These are phyloP conservation scores for Mythimna albipuncta DNA, from an alignment of 2,888 invertebrate species.

Conservation along the genomic window DNA sequence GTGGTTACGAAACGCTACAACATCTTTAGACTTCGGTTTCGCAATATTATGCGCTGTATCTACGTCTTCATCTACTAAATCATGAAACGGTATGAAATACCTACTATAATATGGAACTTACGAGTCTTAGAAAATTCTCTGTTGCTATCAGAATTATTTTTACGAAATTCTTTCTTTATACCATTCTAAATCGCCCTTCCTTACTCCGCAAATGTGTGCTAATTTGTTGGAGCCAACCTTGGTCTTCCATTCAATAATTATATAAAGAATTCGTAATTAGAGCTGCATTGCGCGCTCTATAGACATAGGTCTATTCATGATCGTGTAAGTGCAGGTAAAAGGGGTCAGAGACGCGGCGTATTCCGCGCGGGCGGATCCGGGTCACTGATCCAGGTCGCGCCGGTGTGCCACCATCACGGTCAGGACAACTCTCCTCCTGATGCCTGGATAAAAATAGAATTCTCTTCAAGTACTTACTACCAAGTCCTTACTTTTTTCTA, in stretches of 20 bases:
- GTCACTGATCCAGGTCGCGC: constrained; percentile 83
- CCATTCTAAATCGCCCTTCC: constrained; percentile 8
- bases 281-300: constrained; percentile 28
- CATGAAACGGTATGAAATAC: constrained; percentile 7
- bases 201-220: constrained; percentile 5
- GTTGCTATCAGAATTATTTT: constrained; percentile 13
- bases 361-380: constrained; percentile 73
- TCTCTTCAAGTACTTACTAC: constrained; percentile 1
- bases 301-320: constrained; percentile 32
- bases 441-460: constrained; percentile 59
- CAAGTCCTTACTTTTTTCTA: not conserved
- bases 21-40: constrained; percentile 30
- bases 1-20: constrained; percentile 30
- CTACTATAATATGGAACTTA: not conserved
- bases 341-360: constrained; percentile 71
- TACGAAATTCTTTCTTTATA: constrained; percentile 10
- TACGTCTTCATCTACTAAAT: constrained; percentile 12
- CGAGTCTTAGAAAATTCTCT: constrained; percentile 2
- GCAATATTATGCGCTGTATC: constrained; percentile 15
- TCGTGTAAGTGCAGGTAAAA: constrained; percentile 70
- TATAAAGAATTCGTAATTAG: constrained; percentile 26
- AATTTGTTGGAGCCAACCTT: constrained; percentile 22
- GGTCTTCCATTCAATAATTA: constrained; percentile 11
- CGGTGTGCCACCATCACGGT: constrained; percentile 71
- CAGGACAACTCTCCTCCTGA: constrained; percentile 64